Conservation (phyloP, 2,888 invertebrate genomes). For the Meganola albula region DNA sequence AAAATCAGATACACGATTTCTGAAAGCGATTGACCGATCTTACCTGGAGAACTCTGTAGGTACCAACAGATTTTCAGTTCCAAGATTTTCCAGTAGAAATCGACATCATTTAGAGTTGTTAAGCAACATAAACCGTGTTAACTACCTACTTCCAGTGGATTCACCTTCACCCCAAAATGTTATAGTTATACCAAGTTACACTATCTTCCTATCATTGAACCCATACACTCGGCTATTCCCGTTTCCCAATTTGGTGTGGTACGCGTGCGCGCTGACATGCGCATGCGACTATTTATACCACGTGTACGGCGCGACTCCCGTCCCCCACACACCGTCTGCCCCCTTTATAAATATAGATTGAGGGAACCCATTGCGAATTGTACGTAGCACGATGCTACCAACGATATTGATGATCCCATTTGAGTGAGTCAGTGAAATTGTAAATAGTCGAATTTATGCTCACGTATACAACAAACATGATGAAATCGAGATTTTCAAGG, state of each 20-base stretch:
- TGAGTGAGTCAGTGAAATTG: slow-evolving; percentile 39
- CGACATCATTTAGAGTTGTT: too few relatives aligned
- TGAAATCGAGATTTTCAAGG: too few relatives aligned
- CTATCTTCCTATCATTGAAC: slow-evolving; percentile 21
- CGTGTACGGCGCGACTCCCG: slow-evolving; percentile 41
- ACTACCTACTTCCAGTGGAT: too few relatives aligned
- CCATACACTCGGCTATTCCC: slow-evolving; percentile 40
- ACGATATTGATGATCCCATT: slow-evolving; percentile 35
- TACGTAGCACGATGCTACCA: slow-evolving; percentile 27
- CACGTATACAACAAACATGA: slow-evolving; percentile 6
- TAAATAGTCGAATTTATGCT: slow-evolving; percentile 26
- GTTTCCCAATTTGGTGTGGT: slow-evolving; percentile 69
- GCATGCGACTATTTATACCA: slow-evolving; percentile 69
- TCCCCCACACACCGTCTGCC: slow-evolving; percentile 34
- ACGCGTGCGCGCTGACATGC: slow-evolving; percentile 54
- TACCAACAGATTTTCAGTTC: too few relatives aligned
- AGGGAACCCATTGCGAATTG: slow-evolving; percentile 63
- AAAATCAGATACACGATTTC: too few relatives aligned
- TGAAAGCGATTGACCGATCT: too few relatives aligned
- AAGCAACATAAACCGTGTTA: too few relatives aligned
- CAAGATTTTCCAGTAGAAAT: too few relatives aligned
- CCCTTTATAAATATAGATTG: slow-evolving; percentile 60
- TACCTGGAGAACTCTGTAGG: too few relatives aligned
- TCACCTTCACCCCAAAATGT: too few relatives aligned
- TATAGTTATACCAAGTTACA: too few relatives aligned